These are phyloP conservation scores for Pherbina coryleti DNA, from an alignment of 2,888 invertebrate genomes.

Conservation along the genomic window DNA sequence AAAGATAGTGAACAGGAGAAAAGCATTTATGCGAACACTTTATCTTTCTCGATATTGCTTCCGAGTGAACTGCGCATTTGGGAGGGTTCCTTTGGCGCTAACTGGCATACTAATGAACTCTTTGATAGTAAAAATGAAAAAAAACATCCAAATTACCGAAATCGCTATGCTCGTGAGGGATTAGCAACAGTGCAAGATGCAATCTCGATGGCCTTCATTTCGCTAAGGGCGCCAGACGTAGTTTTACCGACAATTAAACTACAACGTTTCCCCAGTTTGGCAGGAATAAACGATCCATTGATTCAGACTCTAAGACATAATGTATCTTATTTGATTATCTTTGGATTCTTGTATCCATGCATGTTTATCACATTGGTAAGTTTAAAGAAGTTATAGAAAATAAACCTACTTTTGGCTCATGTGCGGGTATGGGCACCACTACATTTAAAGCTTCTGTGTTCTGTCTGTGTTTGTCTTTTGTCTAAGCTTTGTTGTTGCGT, in stretches of 20 bases:
- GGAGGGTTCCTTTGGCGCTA: conserved; percentile 35
- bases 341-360: conserved; percentile 81
- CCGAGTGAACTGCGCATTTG: conserved; percentile 54
- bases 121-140: conserved; percentile 37
- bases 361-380: conserved; percentile 64
- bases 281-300: conserved; percentile 76
- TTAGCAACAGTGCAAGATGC: conserved; percentile 76
- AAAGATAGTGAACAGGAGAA: too few relatives aligned
- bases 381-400: neutral
- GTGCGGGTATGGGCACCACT: too few relatives aligned
- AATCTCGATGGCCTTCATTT: conserved; percentile 68
- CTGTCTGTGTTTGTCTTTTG: too few relatives aligned
- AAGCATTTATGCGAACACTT: too few relatives aligned
- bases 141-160: conserved; percentile 40
- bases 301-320: conserved; percentile 74
- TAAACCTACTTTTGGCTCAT: too few relatives aligned
- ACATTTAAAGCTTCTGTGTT: too few relatives aligned
- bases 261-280: conserved; percentile 56
- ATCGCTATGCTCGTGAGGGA: conserved; percentile 71
- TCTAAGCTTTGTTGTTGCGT: too few relatives aligned
- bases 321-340: conserved; percentile 79
- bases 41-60: conserved; percentile 31
- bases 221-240: neutral
- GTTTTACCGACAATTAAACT: conserved; percentile 40
- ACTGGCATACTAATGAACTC: conserved; percentile 52